Percentiles rank a stretch among this genome's conserved stretches.
phyloP scores from a whole-genome alignment of 2,113 vertebrate species.

The Heterotilapia buettikoferi region DNA sequence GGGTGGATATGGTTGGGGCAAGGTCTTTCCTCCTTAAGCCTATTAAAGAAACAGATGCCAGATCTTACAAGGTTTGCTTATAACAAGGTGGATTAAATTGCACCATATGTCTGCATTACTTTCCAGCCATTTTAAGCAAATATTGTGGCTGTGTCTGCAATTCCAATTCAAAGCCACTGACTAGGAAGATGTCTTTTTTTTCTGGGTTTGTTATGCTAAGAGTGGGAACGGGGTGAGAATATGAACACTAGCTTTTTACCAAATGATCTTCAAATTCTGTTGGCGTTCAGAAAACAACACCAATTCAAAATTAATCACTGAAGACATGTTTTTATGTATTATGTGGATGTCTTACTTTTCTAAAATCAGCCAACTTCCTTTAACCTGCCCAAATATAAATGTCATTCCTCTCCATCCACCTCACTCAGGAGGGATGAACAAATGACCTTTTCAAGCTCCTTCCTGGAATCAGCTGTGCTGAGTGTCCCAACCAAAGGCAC shows the following conservation, averaged over 20 bases:
- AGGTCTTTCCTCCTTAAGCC: slow-evolving; percentile 50
- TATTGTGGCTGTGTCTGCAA: background rate
- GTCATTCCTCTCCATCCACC: slow-evolving; percentile 51
- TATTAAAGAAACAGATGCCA: slow-evolving; percentile 53
- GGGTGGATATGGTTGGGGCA: slow-evolving; percentile 19
- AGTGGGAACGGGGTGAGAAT: background rate
- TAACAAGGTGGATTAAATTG: slow-evolving; percentile 44
- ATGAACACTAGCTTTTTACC: background rate
- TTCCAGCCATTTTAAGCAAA: background rate
- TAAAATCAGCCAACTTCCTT: background rate
- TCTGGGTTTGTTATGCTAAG: background rate
- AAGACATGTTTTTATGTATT: background rate
- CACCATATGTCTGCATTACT: slow-evolving; percentile 25
- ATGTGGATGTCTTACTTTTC: background rate
- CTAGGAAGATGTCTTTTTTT: background rate
- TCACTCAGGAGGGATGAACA: slow-evolving; percentile 20
- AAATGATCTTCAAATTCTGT: background rate
- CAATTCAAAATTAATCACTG: background rate
- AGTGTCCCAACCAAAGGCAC: background rate
- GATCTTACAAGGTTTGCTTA: slow-evolving; percentile 38
- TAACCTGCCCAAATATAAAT: slow-evolving; percentile 39
- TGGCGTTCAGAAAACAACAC: background rate
- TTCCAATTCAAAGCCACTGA: background rate
- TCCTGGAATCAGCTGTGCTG: slow-evolving; percentile 14
- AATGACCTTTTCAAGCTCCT: slow-evolving; percentile 51